These are phyloP conservation scores for Papilio protenor DNA, from an alignment of 2,888 invertebrate genomes.

Conservation along the genomic window DNA sequence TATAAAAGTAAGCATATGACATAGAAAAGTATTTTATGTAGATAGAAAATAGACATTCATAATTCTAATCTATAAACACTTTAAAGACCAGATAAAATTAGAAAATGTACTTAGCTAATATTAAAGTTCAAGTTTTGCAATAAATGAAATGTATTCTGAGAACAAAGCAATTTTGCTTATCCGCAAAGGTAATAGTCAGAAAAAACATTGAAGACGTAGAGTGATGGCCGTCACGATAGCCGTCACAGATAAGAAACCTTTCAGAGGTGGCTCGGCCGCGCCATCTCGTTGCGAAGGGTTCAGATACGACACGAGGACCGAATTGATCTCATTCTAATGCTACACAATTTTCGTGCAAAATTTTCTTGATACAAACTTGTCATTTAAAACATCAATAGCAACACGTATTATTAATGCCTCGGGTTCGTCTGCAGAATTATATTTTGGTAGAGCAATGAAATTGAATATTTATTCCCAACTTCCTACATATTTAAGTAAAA, in stretches of 20 bases:
- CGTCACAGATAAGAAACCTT: slow-evolving; percentile 40
- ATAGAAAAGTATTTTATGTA: neutral
- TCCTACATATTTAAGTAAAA: neutral
- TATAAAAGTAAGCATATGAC: neutral
- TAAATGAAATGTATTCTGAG: slow-evolving; percentile 19
- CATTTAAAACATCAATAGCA: neutral
- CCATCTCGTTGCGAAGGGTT: slow-evolving; percentile 38
- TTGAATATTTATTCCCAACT: too few relatives aligned
- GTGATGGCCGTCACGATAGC: slow-evolving; percentile 52
- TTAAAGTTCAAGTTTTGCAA: neutral
- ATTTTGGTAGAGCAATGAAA: too few relatives aligned
- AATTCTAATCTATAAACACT: neutral
- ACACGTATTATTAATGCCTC: neutral
- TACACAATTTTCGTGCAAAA: neutral
- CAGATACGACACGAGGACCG: neutral
- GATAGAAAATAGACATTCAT: neutral
- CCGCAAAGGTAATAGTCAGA: slow-evolving; percentile 23
- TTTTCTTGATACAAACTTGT: neutral
- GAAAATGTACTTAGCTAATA: neutral
- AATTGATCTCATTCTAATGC: slow-evolving; percentile 14
- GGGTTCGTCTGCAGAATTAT: too few relatives aligned
- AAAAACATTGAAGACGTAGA: slow-evolving; percentile 52
- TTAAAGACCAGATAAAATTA: neutral
- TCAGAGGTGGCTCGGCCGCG: slow-evolving; percentile 37
- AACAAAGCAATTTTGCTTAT: slow-evolving; percentile 31